Evolutionary conservation across 1,140 invertebrate species (phyloP), one percentile per base, ranked within the genome.

Genomic region (Brachionus koreanus): DNA sequence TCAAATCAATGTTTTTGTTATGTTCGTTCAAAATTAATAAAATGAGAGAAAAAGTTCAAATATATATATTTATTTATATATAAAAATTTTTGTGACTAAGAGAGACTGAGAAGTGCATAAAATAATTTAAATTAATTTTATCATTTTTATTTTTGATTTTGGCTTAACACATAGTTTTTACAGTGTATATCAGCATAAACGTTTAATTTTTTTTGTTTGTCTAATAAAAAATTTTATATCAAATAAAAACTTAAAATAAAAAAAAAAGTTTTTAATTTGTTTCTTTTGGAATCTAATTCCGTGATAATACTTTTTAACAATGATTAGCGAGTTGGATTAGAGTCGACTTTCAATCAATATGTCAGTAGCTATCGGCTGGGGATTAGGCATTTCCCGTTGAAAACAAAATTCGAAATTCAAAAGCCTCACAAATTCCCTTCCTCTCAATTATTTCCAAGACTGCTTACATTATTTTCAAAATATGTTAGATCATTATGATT

Each of bases 351-450:
- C 29, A 65, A 65, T 65, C 63, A 65, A 65, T 65, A 65, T 65
- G 63, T 65, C 63, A 65, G n/a, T n/a, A n/a, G 4, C 33, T 65
- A 13, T 65, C 63, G 25, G 25, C 25, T 33, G 63, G 33, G 29
- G 16, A 65, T 65, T 65, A 13, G 25, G 63, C 10, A 65, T 65
- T 65, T 65, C 63, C 63, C 63, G 63, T 65, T 65, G 25, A 33
- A 65, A 65, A 65, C 25, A 65, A 65, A 65, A 37, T n/a, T 46
- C 29, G 29, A 29, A 29, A 46, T 37, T 65, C 25, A 65, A 33
- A 65, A 65, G 63, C 25, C 25, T 29, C 63, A 65, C 33, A 65
- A 65, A 65, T 65, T 65, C 63, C 63, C 63, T 65, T 33, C 33
- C 25, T 65, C 25, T 9, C 63, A 33, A 65, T 33, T 33, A 33